These are phyloP conservation scores for Passer domesticus DNA, from an alignment of 2,113 vertebrate genomes.

Conservation along the genomic window DNA sequence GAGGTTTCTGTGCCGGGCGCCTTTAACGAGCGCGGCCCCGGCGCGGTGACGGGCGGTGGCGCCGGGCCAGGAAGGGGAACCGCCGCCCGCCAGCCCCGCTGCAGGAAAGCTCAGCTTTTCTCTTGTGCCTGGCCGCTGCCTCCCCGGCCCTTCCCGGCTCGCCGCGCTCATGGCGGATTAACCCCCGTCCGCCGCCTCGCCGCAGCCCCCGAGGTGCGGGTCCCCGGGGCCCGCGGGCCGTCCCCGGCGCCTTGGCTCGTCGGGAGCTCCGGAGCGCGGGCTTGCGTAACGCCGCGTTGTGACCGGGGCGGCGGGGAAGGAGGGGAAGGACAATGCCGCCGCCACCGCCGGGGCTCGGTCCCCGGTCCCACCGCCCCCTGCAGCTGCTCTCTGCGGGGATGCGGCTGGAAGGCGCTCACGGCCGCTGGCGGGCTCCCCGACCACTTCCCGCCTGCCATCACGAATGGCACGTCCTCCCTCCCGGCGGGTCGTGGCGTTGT, in stretches of 20 bases:
- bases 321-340: background rate
- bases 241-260: background rate
- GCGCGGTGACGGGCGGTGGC: background rate
- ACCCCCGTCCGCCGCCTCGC: background rate
- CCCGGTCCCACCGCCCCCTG: background rate
- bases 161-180: background rate
- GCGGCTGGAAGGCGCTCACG: background rate
- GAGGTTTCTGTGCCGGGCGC: background rate
- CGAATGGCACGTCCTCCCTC: background rate
- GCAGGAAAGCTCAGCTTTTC: background rate
- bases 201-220: background rate
- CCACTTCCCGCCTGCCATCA: background rate
- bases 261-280: background rate
- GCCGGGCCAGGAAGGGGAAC: background rate
- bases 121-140: constrained; percentile 2
- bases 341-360: background rate
- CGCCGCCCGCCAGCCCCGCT: background rate
- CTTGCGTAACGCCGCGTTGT: background rate
- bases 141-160: background rate
- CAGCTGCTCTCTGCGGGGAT: background rate
- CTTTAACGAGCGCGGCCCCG: background rate
- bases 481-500: background rate
- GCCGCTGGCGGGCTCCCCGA: background rate
- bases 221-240: background rate
- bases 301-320: background rate